Evolutionary conservation across 2,797 vertebrate species (phyloP).

Genomic region (Periophthalmus magnuspinnatus): DNA sequence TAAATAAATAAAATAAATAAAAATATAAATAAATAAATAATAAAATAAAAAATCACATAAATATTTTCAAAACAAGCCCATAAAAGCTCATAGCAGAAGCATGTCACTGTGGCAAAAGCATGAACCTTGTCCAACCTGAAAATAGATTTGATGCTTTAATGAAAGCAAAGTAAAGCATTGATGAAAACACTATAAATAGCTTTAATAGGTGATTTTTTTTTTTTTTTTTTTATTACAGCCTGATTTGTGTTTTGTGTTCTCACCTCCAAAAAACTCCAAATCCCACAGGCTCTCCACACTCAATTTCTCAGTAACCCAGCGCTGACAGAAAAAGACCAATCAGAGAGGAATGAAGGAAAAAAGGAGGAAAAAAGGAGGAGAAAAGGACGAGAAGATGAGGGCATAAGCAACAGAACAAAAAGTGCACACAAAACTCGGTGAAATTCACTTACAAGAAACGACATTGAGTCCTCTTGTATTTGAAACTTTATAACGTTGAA

Average conservation of each 20-base stretch:
- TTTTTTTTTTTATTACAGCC: background rate
- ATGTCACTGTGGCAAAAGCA: background rate
- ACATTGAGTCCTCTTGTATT: constrained; percentile 77
- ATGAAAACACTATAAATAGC: background rate
- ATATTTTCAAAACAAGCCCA: background rate
- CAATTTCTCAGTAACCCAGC: constrained; percentile 98
- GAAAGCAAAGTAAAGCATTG: background rate
- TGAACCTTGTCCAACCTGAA: background rate
- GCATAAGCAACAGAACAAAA: constrained; percentile 44
- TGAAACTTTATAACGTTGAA: constrained; percentile 56
- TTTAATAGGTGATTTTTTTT: background rate
- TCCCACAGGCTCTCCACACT: constrained; percentile 98
- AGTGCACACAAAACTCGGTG: constrained; percentile 18
- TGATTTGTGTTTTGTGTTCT: constrained; percentile 50
- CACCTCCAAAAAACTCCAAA: constrained; percentile 97
- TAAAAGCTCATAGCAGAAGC: background rate
- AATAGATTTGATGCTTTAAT: background rate
- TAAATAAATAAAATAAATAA: too few relatives aligned
- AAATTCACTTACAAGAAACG: constrained; percentile 81
- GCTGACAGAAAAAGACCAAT: constrained; percentile 76
- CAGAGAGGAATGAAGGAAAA: constrained; percentile 37
- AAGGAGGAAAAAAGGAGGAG: constrained; percentile 38
- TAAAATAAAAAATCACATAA: background rate
- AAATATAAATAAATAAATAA: too few relatives aligned
- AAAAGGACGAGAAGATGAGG: constrained; percentile 44